Percentiles rank a stretch among this genome's conserved stretches.
phyloP scores from a whole-genome alignment of 2,888 invertebrate genomes.

The Prionchulus punctatus region DNA sequence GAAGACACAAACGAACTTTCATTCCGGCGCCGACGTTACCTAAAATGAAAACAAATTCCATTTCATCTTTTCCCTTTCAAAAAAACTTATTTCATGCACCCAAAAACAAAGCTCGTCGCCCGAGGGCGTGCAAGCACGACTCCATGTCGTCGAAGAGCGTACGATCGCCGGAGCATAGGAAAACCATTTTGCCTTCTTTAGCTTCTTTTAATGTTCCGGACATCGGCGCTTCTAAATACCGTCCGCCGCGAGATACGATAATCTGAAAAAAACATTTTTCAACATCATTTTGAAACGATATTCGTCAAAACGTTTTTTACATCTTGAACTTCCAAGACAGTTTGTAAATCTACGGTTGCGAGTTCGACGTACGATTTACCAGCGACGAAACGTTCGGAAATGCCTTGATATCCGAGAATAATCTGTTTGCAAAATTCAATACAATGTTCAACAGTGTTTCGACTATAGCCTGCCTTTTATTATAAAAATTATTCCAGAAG shows the following conservation, averaged over 20 bases:
- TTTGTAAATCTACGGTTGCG: not conserved
- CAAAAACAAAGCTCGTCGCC: not conserved
- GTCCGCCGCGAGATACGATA: not conserved
- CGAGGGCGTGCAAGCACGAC: not conserved
- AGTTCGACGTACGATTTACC: not conserved
- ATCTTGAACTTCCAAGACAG: not conserved
- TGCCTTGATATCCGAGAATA: not conserved
- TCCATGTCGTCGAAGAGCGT: not conserved
- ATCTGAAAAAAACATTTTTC: not conserved
- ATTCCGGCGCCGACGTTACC: not conserved
- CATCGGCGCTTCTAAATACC: constrained; percentile 1
- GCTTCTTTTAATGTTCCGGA: not conserved
- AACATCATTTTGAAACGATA: not conserved
- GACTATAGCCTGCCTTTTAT: no score
- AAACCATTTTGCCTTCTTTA: not conserved
- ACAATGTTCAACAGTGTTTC: no score
- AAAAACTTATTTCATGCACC: no score
- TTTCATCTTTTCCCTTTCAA: not conserved
- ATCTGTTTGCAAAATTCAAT: no score
- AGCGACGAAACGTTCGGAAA: not conserved
- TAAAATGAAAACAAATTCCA: not conserved
- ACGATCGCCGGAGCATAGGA: not conserved
- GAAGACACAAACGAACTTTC: not conserved
- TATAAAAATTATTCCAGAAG: no score
- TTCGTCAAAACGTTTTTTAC: not conserved